Evolutionary conservation across 2,888 invertebrate species (phyloP), one percentile per base, ranked within the genome.

Genomic region (Agriotes lineatus): DNA sequence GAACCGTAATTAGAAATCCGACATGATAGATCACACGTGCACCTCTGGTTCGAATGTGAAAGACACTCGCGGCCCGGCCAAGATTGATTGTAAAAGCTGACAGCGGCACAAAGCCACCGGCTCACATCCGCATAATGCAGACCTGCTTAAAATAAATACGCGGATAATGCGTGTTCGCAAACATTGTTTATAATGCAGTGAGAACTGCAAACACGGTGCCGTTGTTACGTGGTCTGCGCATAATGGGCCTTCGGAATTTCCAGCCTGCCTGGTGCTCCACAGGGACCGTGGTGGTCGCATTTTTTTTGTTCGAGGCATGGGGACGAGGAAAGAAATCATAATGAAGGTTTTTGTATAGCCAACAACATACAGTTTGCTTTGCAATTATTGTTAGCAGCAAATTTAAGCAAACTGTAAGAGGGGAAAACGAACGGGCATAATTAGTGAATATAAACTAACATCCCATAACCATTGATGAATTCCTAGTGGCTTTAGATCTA

Each of bases 181-280:
- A 75, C 73, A 76, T 74, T 70, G 73, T 72, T 75, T 72, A 77
- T 73, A 71, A 76, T 74, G 72, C 75, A 75, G 77, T 77, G 75
- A 75, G 77, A 77, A 77, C 75, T 68, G 75, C 74, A 77, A 77
- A 77, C 72, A 77, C 64, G 63, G 57, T 57, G 56, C 61, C 33
- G 45, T 45, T 48, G 25, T 25, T 25, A 25, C 7, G 3, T 25
- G 3, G 25, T 25, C 25, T 25, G 3, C 25, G 25, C 7, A 25
- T 7, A 48, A 64, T 56, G 57, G 44, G 58, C 14, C 14, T 42
- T 44, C 14, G 58, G 56, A 12, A 56, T 56, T 56, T 56, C 56
- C 37, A 30, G 44, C 57, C 35, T 48, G 45, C 39, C 57, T 57
- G 45, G 44, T 57, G 45, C 48, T 64, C 48, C 37, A 37, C n/a